Base-by-base conservation (phyloP, 92 coral and sea anemone species). In the Actinostola sp. region DNA sequence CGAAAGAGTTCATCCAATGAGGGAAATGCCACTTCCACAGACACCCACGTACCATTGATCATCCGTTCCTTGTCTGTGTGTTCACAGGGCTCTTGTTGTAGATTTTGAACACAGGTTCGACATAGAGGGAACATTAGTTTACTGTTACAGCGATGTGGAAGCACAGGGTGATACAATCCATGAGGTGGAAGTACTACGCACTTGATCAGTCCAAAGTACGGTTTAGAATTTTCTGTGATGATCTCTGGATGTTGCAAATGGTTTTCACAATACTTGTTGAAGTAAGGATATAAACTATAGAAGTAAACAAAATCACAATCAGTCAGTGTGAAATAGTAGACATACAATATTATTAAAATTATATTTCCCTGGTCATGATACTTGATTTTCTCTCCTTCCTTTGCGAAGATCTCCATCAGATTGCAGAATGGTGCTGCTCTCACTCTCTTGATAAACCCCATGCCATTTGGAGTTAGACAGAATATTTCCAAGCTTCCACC, bases 111-210 rank as follows among this genome's bases (percentile, higher is more conserved):
- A 34, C 86, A 81, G 45, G 73, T 66, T 0, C 72, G 43, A 32
- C 87, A 82, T 16, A 73, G 81, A n/a, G 84, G 77, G 64, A 71
- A 87, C 72, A 67, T 67, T 27, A 82, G 68, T 30, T 77, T 82
- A 14, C 34, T 28, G 41, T 77, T 30, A 35, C 28, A 23, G 6
- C 34, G 25, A 38, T 57, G 63, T 19, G 93, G 93, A 0, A 88
- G 65, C 10, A 88, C 79, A 15, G 93, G 93, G 32, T 83, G 89
- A 39, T 43, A 83, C n/a, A n/a, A n/a, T n/a, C n/a, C n/a, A n/a
- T n/a, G n/a, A n/a, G 45, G 45, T 7, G 45, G 45, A 39, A 39
- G 45, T 14, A 39, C 14, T 7, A 14, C 14, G 45, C 45, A 39
- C 45, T 39, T 39, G 7, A 39, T 39, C 8, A 39, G 45, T 7